Evolutionary conservation across 2,888 invertebrate genomes (phyloP).

Genomic region (Gortyna flavago): DNA sequence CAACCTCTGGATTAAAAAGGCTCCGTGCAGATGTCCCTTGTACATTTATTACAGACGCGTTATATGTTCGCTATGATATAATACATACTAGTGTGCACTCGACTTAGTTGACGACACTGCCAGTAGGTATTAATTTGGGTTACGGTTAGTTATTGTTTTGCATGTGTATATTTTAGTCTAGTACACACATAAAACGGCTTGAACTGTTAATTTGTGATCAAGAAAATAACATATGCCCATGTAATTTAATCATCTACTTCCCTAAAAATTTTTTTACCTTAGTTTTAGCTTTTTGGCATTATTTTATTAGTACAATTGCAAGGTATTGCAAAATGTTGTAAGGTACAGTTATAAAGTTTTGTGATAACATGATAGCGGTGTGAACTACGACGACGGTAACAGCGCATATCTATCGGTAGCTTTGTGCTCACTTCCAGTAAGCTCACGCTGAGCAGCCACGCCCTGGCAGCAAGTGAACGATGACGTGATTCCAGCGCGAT

Average conservation of each 20-base stretch:
- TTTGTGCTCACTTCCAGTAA: constrained; percentile 77
- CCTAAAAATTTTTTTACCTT: neutral
- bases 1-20: constrained; percentile 86
- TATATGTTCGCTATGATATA: constrained; percentile 68
- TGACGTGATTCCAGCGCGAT: constrained; percentile 86
- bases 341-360: constrained; percentile 26
- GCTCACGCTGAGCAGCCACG: constrained; percentile 80
- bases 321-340: constrained; percentile 6
- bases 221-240: neutral
- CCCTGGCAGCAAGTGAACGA: constrained; percentile 83
- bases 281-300: neutral
- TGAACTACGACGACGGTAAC: constrained; percentile 60
- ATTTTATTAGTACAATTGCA: neutral
- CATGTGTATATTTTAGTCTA: constrained; percentile 14
- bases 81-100: constrained; percentile 68
- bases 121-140: constrained; percentile 70
- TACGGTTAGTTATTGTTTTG: constrained; percentile 43
- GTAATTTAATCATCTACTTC: neutral
- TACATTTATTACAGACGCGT: constrained; percentile 80
- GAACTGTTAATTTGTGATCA: constrained; percentile 5
- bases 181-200: neutral
- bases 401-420: constrained; percentile 73
- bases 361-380: constrained; percentile 64
- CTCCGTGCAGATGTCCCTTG: constrained; percentile 80
- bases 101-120: constrained; percentile 69